Evolutionary conservation across 2,113 vertebrate species (phyloP), one percentile per base, ranked within the genome.

Genomic region (Scytalopus superciliaris): DNA sequence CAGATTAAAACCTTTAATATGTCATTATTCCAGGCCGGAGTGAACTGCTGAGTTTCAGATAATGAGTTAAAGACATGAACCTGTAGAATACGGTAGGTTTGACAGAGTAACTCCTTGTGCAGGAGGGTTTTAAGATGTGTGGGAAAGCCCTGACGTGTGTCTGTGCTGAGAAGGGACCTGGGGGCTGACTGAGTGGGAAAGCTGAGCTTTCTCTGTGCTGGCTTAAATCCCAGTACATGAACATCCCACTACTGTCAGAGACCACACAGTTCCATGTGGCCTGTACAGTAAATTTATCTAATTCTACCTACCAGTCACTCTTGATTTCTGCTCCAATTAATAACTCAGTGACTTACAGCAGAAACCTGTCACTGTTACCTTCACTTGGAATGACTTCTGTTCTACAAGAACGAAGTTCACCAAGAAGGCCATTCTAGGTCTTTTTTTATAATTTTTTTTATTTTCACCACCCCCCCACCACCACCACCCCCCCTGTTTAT

Each of bases 161-260:
- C 56, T 45, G 3, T 0, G 4, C 33, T 53, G 52, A 1, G 2
- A 59, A 47, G 77, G 55, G 40, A 31, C 4, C 1, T 0, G 13
- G 40, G 45, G 14, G 40, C 53, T 76, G 37, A 49, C 67, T 2
- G 49, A 68, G 53, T 1, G 2, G 33, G 5, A n/a, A 50, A 78
- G 6, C 5, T 16, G 28, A 47, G 42, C 22, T 60, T 81, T 56
- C 8, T 40, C 52, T 30, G 18, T 66, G 37, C 53, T 40, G 74
- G 19, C 57, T 49, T 45, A 55, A 50, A 33, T 33, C 35, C 39
- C 3, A 2, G 0, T 22, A 8, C 2, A 0, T 0, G 7, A 28
- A 4, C 40, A 19, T 39, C 49, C 44, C 15, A 2, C 19, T 31
- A 0, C 10, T 27, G 45, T 12, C 6, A 23, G n/a, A 56, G 30